Evolutionary conservation across 2,888 invertebrate species (phyloP).

Genomic region (Callinectes sapidus): DNA sequence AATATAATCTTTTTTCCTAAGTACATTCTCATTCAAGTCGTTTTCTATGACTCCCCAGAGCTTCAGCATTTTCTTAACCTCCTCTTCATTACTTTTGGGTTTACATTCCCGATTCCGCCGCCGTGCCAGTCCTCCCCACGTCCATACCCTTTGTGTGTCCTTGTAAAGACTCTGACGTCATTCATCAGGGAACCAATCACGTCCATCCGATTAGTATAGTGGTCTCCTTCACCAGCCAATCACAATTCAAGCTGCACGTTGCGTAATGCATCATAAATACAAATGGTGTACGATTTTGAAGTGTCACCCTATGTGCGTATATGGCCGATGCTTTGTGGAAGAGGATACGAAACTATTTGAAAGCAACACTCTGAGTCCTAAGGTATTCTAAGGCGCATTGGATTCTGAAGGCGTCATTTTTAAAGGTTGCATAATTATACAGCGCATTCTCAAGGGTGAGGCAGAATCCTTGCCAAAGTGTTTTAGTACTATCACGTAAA

Average conservation of each 20-base stretch:
- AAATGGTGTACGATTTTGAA: not conserved
- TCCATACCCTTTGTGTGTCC: not conserved
- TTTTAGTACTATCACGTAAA: too few species aligned
- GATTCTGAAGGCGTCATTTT: too few species aligned
- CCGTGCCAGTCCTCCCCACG: not conserved
- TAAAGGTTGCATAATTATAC: too few species aligned
- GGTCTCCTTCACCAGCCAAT: not conserved
- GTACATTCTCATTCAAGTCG: too few species aligned
- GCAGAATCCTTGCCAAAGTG: too few species aligned
- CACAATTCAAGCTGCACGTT: not conserved
- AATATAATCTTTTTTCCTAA: too few species aligned
- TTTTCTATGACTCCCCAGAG: too few species aligned
- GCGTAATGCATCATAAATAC: not conserved
- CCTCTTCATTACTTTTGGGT: not conserved
- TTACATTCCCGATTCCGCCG: not conserved
- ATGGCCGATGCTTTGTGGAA: not conserved
- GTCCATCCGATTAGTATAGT: not conserved
- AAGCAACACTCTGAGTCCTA: not conserved
- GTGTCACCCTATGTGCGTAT: not conserved
- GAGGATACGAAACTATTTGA: not conserved
- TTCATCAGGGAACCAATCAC: not conserved
- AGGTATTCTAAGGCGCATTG: not conserved
- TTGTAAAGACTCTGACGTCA: not conserved
- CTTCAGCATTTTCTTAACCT: not conserved
- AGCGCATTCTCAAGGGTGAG: too few species aligned